Conservation (phyloP, 2,888 invertebrate genomes). For the Cephus sareptanus region DNA sequence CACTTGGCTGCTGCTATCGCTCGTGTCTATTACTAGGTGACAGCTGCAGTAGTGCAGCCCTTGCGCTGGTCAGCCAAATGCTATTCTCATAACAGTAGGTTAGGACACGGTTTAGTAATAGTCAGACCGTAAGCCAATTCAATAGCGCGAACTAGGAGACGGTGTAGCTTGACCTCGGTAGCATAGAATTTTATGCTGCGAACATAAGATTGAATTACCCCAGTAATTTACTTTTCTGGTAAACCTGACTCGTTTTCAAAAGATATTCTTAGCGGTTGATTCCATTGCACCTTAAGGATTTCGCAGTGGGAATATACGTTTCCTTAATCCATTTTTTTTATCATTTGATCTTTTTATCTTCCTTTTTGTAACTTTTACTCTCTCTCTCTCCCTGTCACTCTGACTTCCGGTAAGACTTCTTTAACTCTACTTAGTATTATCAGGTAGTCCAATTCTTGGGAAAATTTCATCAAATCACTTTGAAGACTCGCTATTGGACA, state of each 20-base stretch:
- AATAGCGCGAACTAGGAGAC: not conserved
- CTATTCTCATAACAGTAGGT: not conserved
- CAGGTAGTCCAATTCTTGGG: not conserved
- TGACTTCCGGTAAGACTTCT: not conserved
- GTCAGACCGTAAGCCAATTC: not conserved
- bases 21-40: not conserved
- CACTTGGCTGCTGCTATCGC: slow-evolving; percentile 24
- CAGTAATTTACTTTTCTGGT: not conserved
- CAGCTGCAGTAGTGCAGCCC: slow-evolving; percentile 17
- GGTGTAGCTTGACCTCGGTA: not conserved
- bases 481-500: not conserved
- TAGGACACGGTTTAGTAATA: not conserved
- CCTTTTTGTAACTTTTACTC: not conserved
- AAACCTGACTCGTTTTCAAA: not conserved
- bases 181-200: not conserved
- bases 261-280: not conserved
- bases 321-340: not conserved
- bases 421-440: not conserved
- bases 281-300: not conserved
- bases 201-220: not conserved
- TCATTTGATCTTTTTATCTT: not conserved
- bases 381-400: no score
- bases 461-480: not conserved
- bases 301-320: not conserved
- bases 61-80: slow-evolving; percentile 23